Conservation (phyloP, 2,888 invertebrate species). For the Acholoe squamosa region DNA sequence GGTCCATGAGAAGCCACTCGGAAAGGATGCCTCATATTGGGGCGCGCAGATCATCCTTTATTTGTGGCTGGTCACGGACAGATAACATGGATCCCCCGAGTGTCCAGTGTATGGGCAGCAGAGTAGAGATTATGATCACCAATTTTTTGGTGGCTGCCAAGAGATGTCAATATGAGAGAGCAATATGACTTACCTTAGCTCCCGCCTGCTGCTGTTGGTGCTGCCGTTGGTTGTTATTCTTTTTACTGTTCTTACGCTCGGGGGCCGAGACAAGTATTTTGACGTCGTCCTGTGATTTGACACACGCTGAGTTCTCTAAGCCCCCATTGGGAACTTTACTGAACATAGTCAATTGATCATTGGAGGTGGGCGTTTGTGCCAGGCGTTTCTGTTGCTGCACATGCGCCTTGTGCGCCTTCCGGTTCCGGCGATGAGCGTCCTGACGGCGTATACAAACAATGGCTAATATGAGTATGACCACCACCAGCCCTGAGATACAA, state of each 20-base stretch:
- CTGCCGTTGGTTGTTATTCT: neutral
- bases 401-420: conserved; percentile 49
- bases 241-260: conserved; percentile 36
- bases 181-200: neutral
- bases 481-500: conserved; percentile 44
- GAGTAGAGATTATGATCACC: no score
- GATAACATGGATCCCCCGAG: no score
- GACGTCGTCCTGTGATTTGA: conserved; percentile 53
- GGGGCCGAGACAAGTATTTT: conserved; percentile 40
- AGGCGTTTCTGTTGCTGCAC: conserved; percentile 39
- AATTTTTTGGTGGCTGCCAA: no score
- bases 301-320: conserved; percentile 57
- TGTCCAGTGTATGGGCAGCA: no score
- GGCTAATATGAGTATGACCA: conserved; percentile 58
- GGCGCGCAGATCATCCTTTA: no score
- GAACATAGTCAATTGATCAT: conserved; percentile 59
- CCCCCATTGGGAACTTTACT: conserved; percentile 56
- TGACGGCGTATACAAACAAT: conserved; percentile 63
- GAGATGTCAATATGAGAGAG: no score
- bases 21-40: no score
- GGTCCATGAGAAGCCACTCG: no score
- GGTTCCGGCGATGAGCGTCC: conserved; percentile 28
- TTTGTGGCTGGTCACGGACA: no score
- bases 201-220: conserved; percentile 17
- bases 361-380: conserved; percentile 48